A percentile compares a stretch with the other conserved stretches of the same genome.
Evolutionary conservation across 2,797 vertebrate species (phyloP).

Genomic region (Liparis tanakae): DNA sequence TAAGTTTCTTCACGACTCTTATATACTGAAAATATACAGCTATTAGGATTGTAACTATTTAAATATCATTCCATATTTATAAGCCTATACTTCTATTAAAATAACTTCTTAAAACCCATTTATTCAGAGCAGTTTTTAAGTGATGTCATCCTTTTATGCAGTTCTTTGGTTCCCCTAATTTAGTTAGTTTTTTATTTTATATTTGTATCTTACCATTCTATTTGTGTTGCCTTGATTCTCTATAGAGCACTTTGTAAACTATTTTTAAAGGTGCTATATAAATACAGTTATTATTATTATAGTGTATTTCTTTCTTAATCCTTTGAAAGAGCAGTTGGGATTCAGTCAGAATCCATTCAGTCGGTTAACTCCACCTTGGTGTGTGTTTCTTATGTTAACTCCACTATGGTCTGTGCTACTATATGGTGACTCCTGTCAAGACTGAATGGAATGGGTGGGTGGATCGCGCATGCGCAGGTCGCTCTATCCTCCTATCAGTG

Average conservation of each 20-base stretch:
- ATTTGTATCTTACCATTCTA: too few species aligned
- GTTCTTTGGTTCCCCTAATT: too few species aligned
- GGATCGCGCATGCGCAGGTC: slow-evolving; percentile 79
- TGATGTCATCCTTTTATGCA: too few species aligned
- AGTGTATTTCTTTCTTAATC: neutral
- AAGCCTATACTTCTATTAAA: too few species aligned
- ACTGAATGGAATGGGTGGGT: slow-evolving; percentile 70
- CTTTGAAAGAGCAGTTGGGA: slow-evolving; percentile 43
- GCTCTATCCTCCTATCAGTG: slow-evolving; percentile 72
- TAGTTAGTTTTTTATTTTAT: too few species aligned
- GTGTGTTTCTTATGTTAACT: slow-evolving; percentile 13
- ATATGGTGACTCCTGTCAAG: slow-evolving; percentile 44
- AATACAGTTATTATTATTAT: too few species aligned
- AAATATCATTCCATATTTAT: neutral
- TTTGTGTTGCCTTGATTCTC: too few species aligned
- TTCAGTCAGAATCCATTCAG: slow-evolving; percentile 1
- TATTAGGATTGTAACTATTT: neutral
- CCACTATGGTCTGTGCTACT: slow-evolving; percentile 45
- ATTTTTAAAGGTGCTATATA: too few species aligned
- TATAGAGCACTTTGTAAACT: too few species aligned
- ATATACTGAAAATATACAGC: neutral
- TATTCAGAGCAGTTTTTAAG: too few species aligned
- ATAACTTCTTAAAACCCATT: too few species aligned
- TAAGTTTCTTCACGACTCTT: neutral
- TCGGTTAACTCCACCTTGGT: neutral